Percentiles rank a stretch among this genome's conserved stretches.
phyloP scores from a whole-genome alignment of 2,113 vertebrate species.

The Catharus minimus region DNA sequence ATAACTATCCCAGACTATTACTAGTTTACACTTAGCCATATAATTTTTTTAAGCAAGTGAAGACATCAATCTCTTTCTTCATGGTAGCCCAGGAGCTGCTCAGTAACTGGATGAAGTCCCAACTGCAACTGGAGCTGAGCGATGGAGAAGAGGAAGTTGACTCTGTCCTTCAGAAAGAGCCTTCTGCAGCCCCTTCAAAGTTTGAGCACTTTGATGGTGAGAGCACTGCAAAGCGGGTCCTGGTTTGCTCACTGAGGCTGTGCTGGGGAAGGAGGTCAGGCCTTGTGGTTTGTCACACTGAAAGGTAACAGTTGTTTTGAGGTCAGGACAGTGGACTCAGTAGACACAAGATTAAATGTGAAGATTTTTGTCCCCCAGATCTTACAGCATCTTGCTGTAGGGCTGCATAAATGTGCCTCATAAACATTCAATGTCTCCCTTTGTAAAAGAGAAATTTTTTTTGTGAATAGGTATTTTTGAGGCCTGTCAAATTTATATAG shows the following conservation, averaged over 20 bases:
- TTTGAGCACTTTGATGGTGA: slow-evolving; percentile 87
- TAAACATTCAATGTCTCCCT: not conserved
- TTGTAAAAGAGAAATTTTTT: not conserved
- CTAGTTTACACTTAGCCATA: not conserved
- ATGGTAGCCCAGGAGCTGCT: slow-evolving; percentile 85
- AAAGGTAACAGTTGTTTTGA: not conserved
- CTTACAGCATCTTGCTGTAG: not conserved
- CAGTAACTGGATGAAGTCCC: slow-evolving; percentile 84
- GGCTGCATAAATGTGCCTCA: not conserved
- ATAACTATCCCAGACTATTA: not conserved
- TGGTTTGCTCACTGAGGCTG: not conserved
- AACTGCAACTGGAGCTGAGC: slow-evolving; percentile 78
- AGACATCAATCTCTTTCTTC: not conserved
- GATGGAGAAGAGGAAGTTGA: slow-evolving; percentile 71
- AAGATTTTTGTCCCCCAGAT: not conserved
- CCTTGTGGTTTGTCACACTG: not conserved
- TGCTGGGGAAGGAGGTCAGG: not conserved
- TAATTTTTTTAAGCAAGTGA: not conserved
- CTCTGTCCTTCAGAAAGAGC: not conserved
- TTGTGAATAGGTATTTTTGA: not conserved
- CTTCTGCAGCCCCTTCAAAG: slow-evolving; percentile 8
- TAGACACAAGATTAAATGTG: not conserved
- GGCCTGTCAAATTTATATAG: not conserved
- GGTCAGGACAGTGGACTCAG: not conserved
- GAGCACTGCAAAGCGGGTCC: not conserved